Percentiles rank a stretch among this genome's conserved stretches.
These are phyloP conservation scores for Mormoops blainvillei DNA, from an alignment of 2,113 vertebrate species.

Conservation along the genomic window DNA sequence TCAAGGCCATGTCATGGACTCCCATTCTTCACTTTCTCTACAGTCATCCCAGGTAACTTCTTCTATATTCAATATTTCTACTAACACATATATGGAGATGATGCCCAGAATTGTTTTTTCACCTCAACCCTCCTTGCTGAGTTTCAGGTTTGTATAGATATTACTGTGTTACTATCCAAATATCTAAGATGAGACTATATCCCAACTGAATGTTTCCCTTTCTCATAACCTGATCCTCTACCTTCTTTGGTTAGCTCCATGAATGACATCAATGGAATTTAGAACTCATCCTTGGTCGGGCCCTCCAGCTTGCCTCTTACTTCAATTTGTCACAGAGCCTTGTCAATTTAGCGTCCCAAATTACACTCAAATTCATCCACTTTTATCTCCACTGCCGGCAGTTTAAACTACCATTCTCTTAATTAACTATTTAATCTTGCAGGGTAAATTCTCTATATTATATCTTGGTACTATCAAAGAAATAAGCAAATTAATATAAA, in stretches of 20 bases:
- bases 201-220: not conserved
- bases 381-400: not conserved
- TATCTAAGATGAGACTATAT: not conserved
- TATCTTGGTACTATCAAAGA: not conserved
- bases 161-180: not conserved
- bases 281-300: not conserved
- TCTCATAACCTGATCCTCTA: not conserved
- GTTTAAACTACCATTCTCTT: not conserved
- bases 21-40: not conserved
- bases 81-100: not conserved
- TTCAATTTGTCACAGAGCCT: not conserved
- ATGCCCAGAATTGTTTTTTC: not conserved
- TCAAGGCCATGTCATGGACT: not conserved
- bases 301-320: not conserved
- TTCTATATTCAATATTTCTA: not conserved
- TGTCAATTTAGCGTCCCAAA: not conserved
- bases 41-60: not conserved
- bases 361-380: not conserved
- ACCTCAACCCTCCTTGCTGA: not conserved
- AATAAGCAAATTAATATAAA: conserved; percentile 14
- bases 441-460: not conserved
- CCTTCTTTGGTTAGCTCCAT: not conserved
- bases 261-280: not conserved
- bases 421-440: conserved; percentile 26
- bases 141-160: not conserved